Evolutionary conservation across 2,113 vertebrate genomes (phyloP).

Genomic region (Benitochromis conjunctus): DNA sequence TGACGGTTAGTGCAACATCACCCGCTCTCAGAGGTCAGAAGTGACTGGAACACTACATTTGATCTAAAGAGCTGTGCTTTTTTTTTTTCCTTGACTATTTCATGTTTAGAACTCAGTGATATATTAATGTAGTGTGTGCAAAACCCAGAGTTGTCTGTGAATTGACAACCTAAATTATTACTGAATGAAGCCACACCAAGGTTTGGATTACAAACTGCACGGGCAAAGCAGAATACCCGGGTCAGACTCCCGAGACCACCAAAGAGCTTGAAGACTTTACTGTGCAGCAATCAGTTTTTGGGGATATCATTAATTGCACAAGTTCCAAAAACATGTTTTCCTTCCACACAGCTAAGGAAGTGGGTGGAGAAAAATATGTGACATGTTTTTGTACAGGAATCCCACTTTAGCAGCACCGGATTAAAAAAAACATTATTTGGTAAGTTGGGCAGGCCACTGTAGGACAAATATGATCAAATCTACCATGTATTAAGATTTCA

Average conservation of each 20-base stretch:
- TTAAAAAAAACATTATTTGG: background rate
- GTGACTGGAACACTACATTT: background rate
- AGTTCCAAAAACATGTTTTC: too few species aligned
- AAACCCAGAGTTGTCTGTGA: background rate
- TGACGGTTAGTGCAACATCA: background rate
- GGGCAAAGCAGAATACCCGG: background rate
- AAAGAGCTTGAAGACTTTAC: background rate
- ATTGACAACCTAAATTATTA: background rate
- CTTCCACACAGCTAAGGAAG: background rate
- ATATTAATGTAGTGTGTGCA: background rate
- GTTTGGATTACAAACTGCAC: background rate
- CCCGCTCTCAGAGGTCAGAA: background rate
- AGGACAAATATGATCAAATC: background rate
- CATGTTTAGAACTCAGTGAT: background rate
- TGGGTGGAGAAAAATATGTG: background rate
- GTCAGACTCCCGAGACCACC: background rate
- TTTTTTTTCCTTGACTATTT: background rate
- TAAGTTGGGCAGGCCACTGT: background rate
- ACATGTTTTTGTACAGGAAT: background rate
- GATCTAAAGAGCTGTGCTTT: background rate
- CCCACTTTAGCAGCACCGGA: background rate
- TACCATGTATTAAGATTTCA: background rate
- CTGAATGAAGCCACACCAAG: background rate
- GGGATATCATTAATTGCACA: background rate
- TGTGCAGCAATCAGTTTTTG: background rate